phyloP scores from a whole-genome alignment of 2,113 vertebrate species.

The Capreolus pygargus region DNA sequence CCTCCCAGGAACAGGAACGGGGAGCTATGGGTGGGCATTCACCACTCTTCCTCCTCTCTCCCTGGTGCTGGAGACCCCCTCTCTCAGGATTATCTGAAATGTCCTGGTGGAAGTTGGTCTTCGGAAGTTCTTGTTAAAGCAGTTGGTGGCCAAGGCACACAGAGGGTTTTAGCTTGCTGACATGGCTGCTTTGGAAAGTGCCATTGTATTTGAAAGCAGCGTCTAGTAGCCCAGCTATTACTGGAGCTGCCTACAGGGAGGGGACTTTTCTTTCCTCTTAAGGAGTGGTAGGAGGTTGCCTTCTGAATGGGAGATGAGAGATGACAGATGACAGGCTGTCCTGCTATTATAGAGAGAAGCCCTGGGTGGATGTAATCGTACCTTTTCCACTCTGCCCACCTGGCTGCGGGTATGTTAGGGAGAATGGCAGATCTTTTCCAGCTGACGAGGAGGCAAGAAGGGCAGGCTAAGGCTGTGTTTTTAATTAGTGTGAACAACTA shows the following conservation, averaged over 20 bases:
- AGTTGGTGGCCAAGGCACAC: background rate
- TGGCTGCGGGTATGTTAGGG: background rate
- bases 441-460: background rate
- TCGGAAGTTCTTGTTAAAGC: background rate
- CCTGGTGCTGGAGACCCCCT: background rate
- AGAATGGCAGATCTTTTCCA: background rate
- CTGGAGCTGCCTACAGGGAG: background rate
- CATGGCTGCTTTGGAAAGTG: background rate
- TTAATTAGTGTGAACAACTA: background rate
- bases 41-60: background rate
- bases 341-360: background rate
- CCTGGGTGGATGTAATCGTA: background rate
- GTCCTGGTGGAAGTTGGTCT: background rate
- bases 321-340: background rate
- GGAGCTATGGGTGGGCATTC: background rate
- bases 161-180: background rate
- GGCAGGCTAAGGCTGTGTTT: background rate
- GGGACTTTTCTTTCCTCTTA: background rate
- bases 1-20: fast-evolving
- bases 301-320: background rate
- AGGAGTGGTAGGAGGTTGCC: background rate
- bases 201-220: background rate
- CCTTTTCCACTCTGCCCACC: background rate
- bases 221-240: background rate
- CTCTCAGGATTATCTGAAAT: background rate